Percentiles rank a stretch among this genome's conserved stretches.
Conservation (phyloP, 2,888 invertebrate genomes). For the Alviniconcha strummeri region DNA sequence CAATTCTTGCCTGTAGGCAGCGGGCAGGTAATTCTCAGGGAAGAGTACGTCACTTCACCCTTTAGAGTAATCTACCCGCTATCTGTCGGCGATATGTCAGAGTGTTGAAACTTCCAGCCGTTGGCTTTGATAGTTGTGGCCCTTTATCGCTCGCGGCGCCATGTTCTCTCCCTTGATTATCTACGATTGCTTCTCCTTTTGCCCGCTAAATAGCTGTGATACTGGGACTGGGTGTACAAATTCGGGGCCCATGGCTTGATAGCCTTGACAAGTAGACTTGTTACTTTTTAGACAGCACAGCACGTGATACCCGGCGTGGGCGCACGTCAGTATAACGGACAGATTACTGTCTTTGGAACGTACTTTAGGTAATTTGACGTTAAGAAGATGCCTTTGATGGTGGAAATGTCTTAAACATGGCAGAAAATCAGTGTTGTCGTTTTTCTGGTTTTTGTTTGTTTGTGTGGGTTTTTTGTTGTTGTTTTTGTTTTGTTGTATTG, state of each 20-base stretch:
- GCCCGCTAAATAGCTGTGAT: neutral
- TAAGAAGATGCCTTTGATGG: no score
- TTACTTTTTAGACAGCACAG: neutral
- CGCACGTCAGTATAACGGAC: no score
- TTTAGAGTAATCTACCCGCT: neutral
- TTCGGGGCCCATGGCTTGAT: neutral
- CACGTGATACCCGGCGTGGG: neutral
- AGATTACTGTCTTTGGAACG: no score
- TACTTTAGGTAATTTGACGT: no score
- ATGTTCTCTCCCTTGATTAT: conserved; percentile 3
- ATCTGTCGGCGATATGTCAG: neutral
- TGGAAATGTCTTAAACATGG: no score
- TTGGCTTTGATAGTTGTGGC: neutral
- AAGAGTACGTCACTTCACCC: neutral
- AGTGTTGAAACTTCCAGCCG: conserved; percentile 3
- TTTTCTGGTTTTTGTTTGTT: no score
- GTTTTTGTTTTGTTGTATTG: no score
- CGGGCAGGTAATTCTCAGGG: neutral
- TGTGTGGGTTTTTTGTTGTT: no score
- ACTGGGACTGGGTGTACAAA: neutral
- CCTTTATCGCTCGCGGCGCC: neutral
- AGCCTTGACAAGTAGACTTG: neutral
- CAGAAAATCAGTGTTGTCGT: no score
- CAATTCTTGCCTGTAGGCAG: neutral
- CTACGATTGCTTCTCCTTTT: neutral